Conservation (phyloP, 1,140 invertebrate species). For the Propsilocerus akamusi region DNA sequence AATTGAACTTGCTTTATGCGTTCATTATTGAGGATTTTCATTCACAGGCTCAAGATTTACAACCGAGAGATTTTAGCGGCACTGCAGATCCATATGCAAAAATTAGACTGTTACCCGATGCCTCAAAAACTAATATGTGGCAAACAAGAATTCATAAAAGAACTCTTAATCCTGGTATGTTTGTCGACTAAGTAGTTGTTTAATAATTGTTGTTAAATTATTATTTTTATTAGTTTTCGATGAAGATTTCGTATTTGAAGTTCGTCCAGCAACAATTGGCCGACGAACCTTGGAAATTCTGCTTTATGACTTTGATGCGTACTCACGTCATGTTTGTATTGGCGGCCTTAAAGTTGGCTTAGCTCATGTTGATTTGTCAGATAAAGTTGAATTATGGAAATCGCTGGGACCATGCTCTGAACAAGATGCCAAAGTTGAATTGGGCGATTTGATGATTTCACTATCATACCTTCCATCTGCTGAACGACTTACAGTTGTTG, state of each 20-base stretch:
- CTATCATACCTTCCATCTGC: slow-evolving; percentile 40
- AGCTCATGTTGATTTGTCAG: slow-evolving; percentile 25
- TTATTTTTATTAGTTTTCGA: slow-evolving; percentile 36
- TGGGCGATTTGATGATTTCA: slow-evolving; percentile 47
- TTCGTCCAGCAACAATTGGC: slow-evolving; percentile 35
- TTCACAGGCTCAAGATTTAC: slow-evolving; percentile 30
- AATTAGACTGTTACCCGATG: slow-evolving; percentile 33
- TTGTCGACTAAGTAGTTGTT: not conserved
- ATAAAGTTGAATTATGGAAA: slow-evolving; percentile 26
- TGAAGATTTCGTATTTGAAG: slow-evolving; percentile 54
- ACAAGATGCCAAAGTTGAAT: slow-evolving; percentile 26
- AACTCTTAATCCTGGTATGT: slow-evolving; percentile 37
- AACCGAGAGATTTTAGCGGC: slow-evolving; percentile 33
- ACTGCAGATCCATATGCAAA: slow-evolving; percentile 39
- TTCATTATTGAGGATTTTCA: not conserved
- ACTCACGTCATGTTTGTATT: slow-evolving; percentile 36
- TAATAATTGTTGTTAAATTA: slow-evolving; percentile 1
- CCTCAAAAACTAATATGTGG: slow-evolving; percentile 31
- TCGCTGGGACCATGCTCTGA: slow-evolving; percentile 24
- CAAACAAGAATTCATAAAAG: slow-evolving; percentile 40
- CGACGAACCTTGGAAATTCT: slow-evolving; percentile 31
- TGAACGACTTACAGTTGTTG: slow-evolving; percentile 43
- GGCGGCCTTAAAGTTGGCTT: slow-evolving; percentile 31
- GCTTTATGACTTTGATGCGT: slow-evolving; percentile 45
- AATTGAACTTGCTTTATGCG: not conserved